Base-by-base conservation (phyloP, 2,797 vertebrate genomes). In the Rallus crepitans region DNA sequence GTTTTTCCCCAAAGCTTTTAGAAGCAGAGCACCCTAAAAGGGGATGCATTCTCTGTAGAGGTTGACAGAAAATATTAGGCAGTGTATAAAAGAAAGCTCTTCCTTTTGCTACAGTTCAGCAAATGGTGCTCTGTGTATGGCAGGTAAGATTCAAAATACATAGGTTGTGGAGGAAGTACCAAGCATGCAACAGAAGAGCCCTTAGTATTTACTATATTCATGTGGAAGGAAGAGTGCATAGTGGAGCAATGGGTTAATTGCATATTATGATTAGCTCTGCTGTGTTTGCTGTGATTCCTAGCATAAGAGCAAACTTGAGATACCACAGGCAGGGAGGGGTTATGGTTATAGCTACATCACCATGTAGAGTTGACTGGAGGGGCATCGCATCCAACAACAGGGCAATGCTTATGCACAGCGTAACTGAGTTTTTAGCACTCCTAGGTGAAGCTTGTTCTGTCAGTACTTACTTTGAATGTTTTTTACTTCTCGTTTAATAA, bases 401-500 rank as follows among this genome's bases (percentile, higher is more conserved):
- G 27, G 19, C 35, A 84, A 30, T 2, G 4, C 8, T 2, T 18
- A 21, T 5, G 9, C 7, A 6, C 30, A 40, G 2, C 10, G 2
- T 35, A 79, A n/a, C 7, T 63, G 53, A 17, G 24, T 55, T 61
- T 55, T 61, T 37, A 50, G 68, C 6, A 66, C 5, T 50, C 61
- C 20, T 18, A 52, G 12, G 14, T 86, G 60, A 72, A 87, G 50
- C 6, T 47, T 72, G 33, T 66, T 69, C 4, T 48, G 31, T 66
- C 24, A 61, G 16, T 55, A 97, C 98, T 97, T 85, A 98, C 98
- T 82, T 95, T 28, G 1, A 33, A 96, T 94, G 21, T 31, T 53
- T 82, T 91, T 93, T 52, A 98, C 88, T 94, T 97, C 98, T 60
- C 89, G 81, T 85, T 96, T 98, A 83, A 99, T 98, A 79, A 98